Evolutionary conservation across 2,113 vertebrate species (phyloP).

Genomic region (Takifugu flavidus): DNA sequence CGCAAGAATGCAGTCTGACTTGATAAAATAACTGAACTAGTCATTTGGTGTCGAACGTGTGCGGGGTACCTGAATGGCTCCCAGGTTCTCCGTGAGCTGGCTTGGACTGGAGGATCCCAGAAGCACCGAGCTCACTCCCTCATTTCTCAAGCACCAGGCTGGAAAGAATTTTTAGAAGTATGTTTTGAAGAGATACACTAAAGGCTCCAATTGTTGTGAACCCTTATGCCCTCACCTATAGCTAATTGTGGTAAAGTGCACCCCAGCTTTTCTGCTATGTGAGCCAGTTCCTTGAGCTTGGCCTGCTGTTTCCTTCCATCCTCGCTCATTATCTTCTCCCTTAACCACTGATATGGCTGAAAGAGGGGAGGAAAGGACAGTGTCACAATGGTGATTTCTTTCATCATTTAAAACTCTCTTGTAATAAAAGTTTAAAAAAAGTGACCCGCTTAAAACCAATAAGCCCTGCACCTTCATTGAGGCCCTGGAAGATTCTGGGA

Average conservation of each 20-base stretch:
- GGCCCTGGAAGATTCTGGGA: slow-evolving; percentile 92
- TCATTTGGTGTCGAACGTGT: not conserved
- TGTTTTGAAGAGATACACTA: not conserved
- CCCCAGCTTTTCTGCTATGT: slow-evolving; percentile 87
- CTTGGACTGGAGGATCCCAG: slow-evolving; percentile 90
- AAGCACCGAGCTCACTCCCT: slow-evolving; percentile 95
- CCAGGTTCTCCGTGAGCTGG: slow-evolving; percentile 93
- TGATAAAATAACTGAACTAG: not conserved
- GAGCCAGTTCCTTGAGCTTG: slow-evolving; percentile 89
- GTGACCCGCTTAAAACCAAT: not conserved
- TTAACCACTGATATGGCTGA: slow-evolving; percentile 96
- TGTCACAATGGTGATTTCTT: not conserved
- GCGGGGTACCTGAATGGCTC: slow-evolving; percentile 87
- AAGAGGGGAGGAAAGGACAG: slow-evolving; percentile 1
- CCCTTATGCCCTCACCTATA: slow-evolving; percentile 77
- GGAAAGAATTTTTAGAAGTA: not conserved
- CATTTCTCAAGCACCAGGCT: slow-evolving; percentile 97
- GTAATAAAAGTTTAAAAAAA: not conserved
- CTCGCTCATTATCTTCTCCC: slow-evolving; percentile 90
- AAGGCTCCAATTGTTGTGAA: not conserved
- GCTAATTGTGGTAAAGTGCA: slow-evolving; percentile 95
- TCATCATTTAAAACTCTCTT: no score
- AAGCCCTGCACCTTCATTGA: slow-evolving; percentile 84
- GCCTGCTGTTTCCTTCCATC: slow-evolving; percentile 91
- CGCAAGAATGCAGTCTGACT: not conserved